Conservation (phyloP, 1,140 invertebrate species). For the Chelonus insularis region DNA sequence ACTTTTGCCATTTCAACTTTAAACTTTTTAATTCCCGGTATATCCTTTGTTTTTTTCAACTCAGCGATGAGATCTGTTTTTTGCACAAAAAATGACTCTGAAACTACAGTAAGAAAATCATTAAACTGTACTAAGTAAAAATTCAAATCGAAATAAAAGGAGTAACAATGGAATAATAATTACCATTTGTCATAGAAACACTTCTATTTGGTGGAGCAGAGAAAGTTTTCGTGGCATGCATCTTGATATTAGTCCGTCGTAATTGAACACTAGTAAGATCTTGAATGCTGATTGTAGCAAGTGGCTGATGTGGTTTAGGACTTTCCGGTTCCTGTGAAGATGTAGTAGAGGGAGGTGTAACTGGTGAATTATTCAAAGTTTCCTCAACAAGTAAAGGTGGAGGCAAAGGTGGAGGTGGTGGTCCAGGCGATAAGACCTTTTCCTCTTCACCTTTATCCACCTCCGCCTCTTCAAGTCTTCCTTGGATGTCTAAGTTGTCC, state of each 20-base stretch:
- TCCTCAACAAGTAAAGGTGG: conserved; percentile 35
- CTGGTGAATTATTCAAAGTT: not conserved
- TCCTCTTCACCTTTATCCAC: conserved; percentile 33
- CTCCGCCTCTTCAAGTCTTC: conserved; percentile 34
- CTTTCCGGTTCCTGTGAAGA: conserved; percentile 46
- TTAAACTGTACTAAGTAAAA: no score
- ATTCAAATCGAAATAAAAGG: no score
- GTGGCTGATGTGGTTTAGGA: conserved; percentile 66
- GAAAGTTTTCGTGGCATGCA: conserved; percentile 76
- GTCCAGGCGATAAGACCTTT: conserved; percentile 41
- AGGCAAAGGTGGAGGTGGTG: conserved; percentile 65
- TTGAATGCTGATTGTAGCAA: conserved; percentile 82
- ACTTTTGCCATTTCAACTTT: conserved; percentile 84
- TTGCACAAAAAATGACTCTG: conserved; percentile 71
- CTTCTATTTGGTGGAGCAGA: conserved; percentile 73
- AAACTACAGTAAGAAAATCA: conserved; percentile 54
- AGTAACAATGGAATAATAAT: no score
- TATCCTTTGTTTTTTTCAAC: conserved; percentile 86
- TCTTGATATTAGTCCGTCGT: conserved; percentile 70
- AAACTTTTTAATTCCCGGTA: conserved; percentile 86
- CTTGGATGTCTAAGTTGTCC: conserved; percentile 56
- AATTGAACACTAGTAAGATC: conserved; percentile 82
- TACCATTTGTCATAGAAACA: conserved; percentile 66
- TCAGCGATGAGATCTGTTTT: conserved; percentile 89
- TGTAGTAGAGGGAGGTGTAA: not conserved